These are phyloP conservation scores for Danio albolineatus DNA, from an alignment of 2,797 vertebrate species.

Conservation along the genomic window DNA sequence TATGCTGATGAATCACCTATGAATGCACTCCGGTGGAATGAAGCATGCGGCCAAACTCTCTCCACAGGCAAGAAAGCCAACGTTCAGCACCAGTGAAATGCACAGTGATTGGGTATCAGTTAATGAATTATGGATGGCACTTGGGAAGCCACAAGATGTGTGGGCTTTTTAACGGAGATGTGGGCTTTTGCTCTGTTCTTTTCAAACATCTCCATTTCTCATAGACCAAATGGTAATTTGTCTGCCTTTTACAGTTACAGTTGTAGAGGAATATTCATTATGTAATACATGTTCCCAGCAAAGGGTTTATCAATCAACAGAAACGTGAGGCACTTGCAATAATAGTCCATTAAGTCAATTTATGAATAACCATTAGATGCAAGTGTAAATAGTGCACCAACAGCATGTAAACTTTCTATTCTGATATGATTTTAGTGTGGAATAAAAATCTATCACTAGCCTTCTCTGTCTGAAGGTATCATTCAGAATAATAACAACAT, in stretches of 20 bases:
- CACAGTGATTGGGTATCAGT: constrained; percentile 43
- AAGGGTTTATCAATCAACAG: no score
- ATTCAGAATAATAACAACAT: no score
- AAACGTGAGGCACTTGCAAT: no score
- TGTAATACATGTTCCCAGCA: background rate
- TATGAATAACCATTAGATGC: no score
- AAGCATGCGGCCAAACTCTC: constrained; percentile 49
- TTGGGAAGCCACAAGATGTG: constrained; percentile 50
- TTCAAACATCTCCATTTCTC: constrained; percentile 50
- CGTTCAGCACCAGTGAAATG: constrained; percentile 38
- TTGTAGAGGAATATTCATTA: background rate
- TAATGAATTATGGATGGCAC: constrained; percentile 54
- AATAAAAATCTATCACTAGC: no score
- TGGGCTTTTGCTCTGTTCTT: constrained; percentile 37
- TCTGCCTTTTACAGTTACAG: background rate
- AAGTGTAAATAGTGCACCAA: no score
- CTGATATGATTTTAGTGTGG: no score
- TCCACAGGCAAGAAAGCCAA: constrained; percentile 31
- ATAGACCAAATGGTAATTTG: constrained; percentile 13
- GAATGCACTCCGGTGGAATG: constrained; percentile 40
- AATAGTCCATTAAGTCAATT: no score
- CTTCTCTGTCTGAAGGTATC: no score
- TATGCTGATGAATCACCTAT: constrained; percentile 51
- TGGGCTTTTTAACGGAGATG: constrained; percentile 49
- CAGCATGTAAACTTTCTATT: no score